Conservation (phyloP, 2,797 vertebrate genomes). For the Mycteria americana region DNA sequence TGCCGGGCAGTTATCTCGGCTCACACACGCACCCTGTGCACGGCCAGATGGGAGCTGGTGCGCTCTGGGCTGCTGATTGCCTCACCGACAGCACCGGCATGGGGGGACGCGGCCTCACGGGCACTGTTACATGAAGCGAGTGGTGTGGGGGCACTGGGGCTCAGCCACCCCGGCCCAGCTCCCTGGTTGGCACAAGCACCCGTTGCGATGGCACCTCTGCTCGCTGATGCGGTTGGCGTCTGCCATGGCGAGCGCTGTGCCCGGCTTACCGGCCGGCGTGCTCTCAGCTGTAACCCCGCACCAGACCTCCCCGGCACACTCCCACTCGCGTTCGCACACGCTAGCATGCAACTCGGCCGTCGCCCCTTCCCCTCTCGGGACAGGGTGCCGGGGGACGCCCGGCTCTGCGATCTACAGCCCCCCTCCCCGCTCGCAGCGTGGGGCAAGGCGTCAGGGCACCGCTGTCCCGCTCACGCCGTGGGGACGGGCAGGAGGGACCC, state of each 20-base stretch:
- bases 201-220: background rate
- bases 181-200: background rate
- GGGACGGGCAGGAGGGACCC: background rate
- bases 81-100: background rate
- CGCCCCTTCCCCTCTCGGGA: no score
- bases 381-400: background rate
- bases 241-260: rapidly evolving
- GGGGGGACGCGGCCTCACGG: background rate
- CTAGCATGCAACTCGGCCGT: rapidly evolving
- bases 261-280: rapidly evolving
- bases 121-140: background rate
- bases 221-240: rapidly evolving
- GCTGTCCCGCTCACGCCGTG: background rate
- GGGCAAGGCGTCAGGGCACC: no score
- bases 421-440: rapidly evolving
- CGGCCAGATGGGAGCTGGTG: constrained; percentile 27
- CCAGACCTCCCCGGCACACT: background rate
- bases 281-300: background rate
- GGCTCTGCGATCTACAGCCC: background rate
- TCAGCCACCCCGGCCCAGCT: background rate
- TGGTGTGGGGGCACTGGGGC: rapidly evolving
- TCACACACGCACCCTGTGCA: constrained; percentile 9
- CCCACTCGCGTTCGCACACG: rapidly evolving
- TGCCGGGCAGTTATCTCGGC: constrained; percentile 17
- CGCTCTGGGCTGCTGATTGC: constrained; percentile 23